A percentile compares a stretch with the other conserved stretches of the same genome.
These are phyloP conservation scores for Spisula subtruncata DNA, from an alignment of 2,888 invertebrate genomes.

Conservation along the genomic window DNA sequence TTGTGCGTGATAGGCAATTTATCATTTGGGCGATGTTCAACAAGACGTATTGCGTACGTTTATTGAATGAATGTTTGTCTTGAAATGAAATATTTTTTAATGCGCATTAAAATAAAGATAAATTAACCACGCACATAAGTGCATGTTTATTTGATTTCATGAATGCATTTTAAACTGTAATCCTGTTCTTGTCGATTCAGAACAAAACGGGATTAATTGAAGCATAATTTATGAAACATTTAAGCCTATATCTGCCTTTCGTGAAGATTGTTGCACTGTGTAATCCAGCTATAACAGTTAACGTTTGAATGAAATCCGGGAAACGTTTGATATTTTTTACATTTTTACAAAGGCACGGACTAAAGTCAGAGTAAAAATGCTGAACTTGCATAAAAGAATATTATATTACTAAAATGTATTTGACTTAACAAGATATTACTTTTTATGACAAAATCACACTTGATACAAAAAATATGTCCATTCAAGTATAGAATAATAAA, in stretches of 20 bases:
- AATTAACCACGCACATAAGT: neutral
- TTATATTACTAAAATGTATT: no score
- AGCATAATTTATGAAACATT: neutral
- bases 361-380: no score
- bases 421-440: no score
- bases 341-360: no score
- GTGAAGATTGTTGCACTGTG: neutral
- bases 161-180: neutral
- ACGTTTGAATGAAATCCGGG: neutral
- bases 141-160: neutral
- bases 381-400: no score
- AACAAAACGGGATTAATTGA: neutral
- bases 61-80: slow-evolving; percentile 7
- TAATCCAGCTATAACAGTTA: neutral
- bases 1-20: neutral
- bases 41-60: neutral
- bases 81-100: neutral
- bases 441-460: no score
- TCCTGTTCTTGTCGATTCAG: neutral
- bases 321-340: neutral
- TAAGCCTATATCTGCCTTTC: neutral
- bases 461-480: no score
- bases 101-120: slow-evolving; percentile 16
- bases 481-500: no score
- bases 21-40: neutral